A percentile compares a stretch with the other conserved stretches of the same genome.
Evolutionary conservation across 35 echinoderm and acorn worm genomes (phyloP).

Genomic region (Lytechinus pictus): DNA sequence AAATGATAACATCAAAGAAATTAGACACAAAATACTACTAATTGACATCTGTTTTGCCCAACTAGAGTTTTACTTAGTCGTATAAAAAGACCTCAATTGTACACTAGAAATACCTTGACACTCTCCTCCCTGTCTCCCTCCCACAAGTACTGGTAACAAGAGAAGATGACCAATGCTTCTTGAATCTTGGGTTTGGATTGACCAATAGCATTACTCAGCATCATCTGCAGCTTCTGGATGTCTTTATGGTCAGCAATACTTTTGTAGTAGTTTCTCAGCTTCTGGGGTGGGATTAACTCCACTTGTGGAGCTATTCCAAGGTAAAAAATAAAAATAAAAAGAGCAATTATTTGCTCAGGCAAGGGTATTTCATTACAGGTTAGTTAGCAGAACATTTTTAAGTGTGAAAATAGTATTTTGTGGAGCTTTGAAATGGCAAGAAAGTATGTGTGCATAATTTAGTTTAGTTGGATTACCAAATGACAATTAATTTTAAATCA

Average conservation of each 20-base stretch:
- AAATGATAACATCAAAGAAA: too few relatives aligned
- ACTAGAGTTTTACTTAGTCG: not conserved
- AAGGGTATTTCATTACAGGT: too few relatives aligned
- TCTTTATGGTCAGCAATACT: constrained; percentile 99
- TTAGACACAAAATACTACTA: too few relatives aligned
- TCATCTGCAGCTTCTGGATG: constrained; percentile 97
- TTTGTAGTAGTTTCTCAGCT: constrained; percentile 97
- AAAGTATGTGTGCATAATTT: too few relatives aligned
- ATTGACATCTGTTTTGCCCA: too few relatives aligned
- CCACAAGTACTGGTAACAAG: constrained; percentile 91
- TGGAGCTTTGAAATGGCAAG: too few relatives aligned
- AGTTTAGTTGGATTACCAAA: too few relatives aligned
- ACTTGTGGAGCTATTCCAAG: not conserved
- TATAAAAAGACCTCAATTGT: not conserved
- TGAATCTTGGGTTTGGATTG: constrained; percentile 89
- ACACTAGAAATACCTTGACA: constrained; percentile 68
- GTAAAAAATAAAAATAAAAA: not conserved
- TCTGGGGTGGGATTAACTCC: constrained; percentile 77
- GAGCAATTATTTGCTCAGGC: too few relatives aligned
- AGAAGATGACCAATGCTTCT: constrained; percentile 84
- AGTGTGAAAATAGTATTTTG: too few relatives aligned
- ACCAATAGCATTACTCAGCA: constrained; percentile 94
- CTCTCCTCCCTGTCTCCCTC: constrained; percentile 90
- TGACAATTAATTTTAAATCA: too few relatives aligned
- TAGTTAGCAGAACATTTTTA: too few relatives aligned